A percentile compares a stretch with the other conserved stretches of the same genome.
Evolutionary conservation across 64 coral and sea anemone genomes (phyloP).

Genomic region (Exaiptasia diaphana): DNA sequence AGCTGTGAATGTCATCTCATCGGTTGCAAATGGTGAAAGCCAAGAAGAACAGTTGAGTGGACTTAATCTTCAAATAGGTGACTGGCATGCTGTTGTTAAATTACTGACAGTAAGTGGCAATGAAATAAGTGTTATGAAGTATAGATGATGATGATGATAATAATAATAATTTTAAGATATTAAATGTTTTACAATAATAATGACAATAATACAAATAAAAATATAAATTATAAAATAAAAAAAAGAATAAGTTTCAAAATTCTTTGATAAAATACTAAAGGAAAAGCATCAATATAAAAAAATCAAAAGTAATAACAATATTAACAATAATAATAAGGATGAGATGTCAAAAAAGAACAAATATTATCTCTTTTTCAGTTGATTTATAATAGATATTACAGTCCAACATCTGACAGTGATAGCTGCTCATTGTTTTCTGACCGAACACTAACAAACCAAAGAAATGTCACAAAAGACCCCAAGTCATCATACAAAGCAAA

Average conservation of each 20-base stretch:
- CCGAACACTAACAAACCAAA: conserved; percentile 12
- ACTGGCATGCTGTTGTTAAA: conserved; percentile 28
- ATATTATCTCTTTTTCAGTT: conserved; percentile 43
- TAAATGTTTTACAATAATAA: too few relatives aligned
- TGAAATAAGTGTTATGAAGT: background rate
- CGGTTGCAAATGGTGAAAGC: conserved; percentile 27
- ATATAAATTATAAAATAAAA: too few relatives aligned
- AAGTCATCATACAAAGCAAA: conserved; percentile 21
- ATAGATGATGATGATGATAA: conserved; percentile 22
- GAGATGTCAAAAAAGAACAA: too few relatives aligned
- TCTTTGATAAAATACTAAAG: too few relatives aligned
- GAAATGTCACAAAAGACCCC: conserved; percentile 54
- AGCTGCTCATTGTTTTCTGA: conserved; percentile 26
- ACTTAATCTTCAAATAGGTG: conserved; percentile 19
- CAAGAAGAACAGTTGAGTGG: background rate
- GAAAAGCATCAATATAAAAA: too few relatives aligned
- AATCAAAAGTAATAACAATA: too few relatives aligned
- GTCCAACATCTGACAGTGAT: conserved; percentile 17
- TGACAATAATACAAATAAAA: too few relatives aligned
- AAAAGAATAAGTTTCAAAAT: too few relatives aligned
- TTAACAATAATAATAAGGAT: too few relatives aligned
- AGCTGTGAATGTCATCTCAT: conserved; percentile 35
- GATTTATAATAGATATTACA: conserved; percentile 52
- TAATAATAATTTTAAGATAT: conserved; percentile 4
- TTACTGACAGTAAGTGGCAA: background rate